Evolutionary conservation across 92 coral and sea anemone species (phyloP).

Genomic region (Heteractis magnifica): DNA sequence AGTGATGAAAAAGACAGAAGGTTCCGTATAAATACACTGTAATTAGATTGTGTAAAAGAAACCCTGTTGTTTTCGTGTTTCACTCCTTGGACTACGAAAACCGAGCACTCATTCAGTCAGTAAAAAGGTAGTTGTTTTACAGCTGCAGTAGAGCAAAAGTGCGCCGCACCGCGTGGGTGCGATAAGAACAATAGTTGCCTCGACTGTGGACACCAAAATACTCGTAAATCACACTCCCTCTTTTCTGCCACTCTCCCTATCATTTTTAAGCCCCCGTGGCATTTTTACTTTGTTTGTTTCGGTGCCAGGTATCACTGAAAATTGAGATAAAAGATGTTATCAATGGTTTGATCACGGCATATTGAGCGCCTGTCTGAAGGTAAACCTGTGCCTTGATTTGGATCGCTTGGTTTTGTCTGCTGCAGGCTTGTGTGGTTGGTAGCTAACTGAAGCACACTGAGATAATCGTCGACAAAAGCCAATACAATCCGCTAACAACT

Average conservation of each 20-base stretch:
- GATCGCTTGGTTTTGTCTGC: not conserved
- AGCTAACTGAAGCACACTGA: not conserved
- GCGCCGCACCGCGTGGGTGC: not conserved
- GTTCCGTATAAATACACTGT: not conserved
- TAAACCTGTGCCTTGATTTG: not conserved
- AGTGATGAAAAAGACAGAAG: not conserved
- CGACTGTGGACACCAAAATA: not conserved
- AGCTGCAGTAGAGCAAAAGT: not conserved
- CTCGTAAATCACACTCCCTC: not conserved
- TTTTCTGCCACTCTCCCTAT: not conserved
- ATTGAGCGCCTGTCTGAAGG: not conserved
- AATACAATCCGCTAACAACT: not conserved
- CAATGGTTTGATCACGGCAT: not conserved
- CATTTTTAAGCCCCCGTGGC: not conserved
- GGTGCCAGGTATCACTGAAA: not conserved
- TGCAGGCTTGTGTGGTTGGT: not conserved
- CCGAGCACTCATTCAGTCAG: too few relatives aligned
- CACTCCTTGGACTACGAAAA: not conserved
- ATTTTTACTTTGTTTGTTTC: not conserved
- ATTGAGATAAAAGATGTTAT: not conserved
- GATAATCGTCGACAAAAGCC: not conserved
- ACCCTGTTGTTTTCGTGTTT: not conserved
- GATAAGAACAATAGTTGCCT: not conserved
- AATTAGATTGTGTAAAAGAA: conserved; percentile 4
- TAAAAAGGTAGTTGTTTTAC: not conserved